Evolutionary conservation across 2,888 invertebrate genomes (phyloP), one percentile per base, ranked within the genome.

Genomic region (Escarpia spicata): DNA sequence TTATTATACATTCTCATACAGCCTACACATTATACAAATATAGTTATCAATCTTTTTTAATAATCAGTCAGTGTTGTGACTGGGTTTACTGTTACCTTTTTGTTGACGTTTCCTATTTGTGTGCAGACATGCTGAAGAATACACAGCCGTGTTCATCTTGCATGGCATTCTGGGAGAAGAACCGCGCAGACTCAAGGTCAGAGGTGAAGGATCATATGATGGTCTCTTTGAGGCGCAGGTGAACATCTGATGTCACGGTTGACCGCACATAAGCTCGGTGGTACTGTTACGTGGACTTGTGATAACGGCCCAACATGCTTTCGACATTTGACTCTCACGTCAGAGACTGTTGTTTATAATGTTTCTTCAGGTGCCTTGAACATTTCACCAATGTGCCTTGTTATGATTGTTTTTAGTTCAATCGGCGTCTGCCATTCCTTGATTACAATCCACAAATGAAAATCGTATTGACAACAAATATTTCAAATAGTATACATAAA

Each of bases 191-290:
- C 94, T 96, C 75, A 92, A 93, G 60, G 94, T 96, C 92, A 94
- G 93, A 92, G 96, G 96, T 60, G 93, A 94, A 92, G 96, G 96
- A 8, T 96, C 96, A 43, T 96, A 96, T 93, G 96, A 96, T 94
- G 96, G 95, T 52, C 96, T 95, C 93, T 95, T 96, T 92, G 95
- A 96, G 92, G 96, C 96, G 44, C 91, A 96, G 1, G 94, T 96
- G 43, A 93, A 93, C 91, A 90, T 94, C n/a, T 94, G 90, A 93
- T 75, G 75, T n/a, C 75, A 75, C n/a, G 19, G 2, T 6, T 75
- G 75, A 75, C 75, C 19, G 75, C n/a, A 75, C 75, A 75, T 2
- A n/a, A 75, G n/a, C 75, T 3, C 75, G 26, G 26, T 75, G 75
- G 75, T 26, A 26, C 6, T 75, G 75, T 75, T 19, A 19, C 19